Evolutionary conservation across 2,113 vertebrate species (phyloP), one percentile per base, ranked within the genome.

Genomic region (Megalops atlanticus): DNA sequence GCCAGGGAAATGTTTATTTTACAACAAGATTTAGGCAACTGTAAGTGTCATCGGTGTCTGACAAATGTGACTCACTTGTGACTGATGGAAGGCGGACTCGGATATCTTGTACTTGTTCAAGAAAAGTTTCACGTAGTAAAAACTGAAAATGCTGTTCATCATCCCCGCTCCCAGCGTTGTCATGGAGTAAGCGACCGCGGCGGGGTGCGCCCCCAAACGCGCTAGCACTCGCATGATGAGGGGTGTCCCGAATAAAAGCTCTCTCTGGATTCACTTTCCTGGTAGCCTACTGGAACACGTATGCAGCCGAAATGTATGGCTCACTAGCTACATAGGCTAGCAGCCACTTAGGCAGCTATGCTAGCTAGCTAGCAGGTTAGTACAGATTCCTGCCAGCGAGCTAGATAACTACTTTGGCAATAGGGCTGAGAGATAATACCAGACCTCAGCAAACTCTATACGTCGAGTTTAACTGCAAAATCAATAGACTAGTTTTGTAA

Each of bases 121-220:
- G 84, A 97, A 98, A 27, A 98, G 93, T 85, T 98, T 98, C 15
- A 98, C 94, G 0, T 95, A 98, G 87, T 98, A 98, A 91, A 98
- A 99, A 86, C 90, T 94, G 83, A 98, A 98, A 84, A 97, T 92
- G 36, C 94, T 96, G 89, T 96, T 97, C 89, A 98, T 96, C 96
- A 97, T 96, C 71, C 89, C 87, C 43, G 95, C 89, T 2, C 96
- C 97, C 35, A 98, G 89, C 0, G 96, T 96, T 15, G 96, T 96
- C 95, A 96, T 95, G 75, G 94, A 94, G 85, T 96, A 98, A 8
- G 96, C 95, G 86, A 96, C 47, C 0, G 95, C 94, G 77, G 90
- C 92, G 11, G 88, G 84, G 49, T 96, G 92, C 73, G 95, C 81
- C 74, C 90, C 89, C 49, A 85, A n/a, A 3, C 18, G 52, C 0